Conservation (phyloP, 2,797 vertebrate species). For the Pterois miles region DNA sequence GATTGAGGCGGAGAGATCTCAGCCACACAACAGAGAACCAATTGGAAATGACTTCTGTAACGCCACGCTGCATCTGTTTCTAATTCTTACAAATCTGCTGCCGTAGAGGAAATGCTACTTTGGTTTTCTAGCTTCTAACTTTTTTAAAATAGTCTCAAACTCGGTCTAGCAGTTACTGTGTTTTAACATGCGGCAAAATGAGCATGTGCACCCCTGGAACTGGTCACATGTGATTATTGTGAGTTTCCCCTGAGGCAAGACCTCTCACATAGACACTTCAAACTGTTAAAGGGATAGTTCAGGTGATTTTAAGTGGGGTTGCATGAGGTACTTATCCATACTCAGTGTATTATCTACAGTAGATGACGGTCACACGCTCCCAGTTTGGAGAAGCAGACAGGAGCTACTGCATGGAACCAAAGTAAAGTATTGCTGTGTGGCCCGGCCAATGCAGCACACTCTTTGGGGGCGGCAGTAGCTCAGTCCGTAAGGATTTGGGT, state of each 20-base stretch:
- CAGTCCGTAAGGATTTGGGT: too few species aligned
- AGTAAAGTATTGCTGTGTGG: too few species aligned
- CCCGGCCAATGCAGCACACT: too few species aligned
- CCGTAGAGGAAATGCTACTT: neutral
- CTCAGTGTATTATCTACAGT: too few species aligned
- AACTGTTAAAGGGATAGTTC: too few species aligned
- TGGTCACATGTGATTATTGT: neutral
- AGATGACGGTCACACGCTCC: too few species aligned
- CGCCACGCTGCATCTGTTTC: neutral
- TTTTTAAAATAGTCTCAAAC: neutral
- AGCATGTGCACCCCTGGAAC: neutral
- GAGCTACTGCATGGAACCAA: too few species aligned
- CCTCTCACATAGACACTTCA: too few species aligned
- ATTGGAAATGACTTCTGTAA: conserved; percentile 1
- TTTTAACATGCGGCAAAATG: neutral
- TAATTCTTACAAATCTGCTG: neutral
- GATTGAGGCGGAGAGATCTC: conserved; percentile 24
- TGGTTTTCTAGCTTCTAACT: neutral
- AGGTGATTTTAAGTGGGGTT: too few species aligned
- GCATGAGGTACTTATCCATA: too few species aligned
- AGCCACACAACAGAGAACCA: conserved; percentile 16
- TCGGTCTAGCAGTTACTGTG: neutral
- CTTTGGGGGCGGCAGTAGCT: too few species aligned
- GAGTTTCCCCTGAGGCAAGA: neutral
- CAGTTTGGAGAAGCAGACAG: too few species aligned